Evolutionary conservation across 2,888 invertebrate species (phyloP).

Genomic region (Folsomia manolachei): DNA sequence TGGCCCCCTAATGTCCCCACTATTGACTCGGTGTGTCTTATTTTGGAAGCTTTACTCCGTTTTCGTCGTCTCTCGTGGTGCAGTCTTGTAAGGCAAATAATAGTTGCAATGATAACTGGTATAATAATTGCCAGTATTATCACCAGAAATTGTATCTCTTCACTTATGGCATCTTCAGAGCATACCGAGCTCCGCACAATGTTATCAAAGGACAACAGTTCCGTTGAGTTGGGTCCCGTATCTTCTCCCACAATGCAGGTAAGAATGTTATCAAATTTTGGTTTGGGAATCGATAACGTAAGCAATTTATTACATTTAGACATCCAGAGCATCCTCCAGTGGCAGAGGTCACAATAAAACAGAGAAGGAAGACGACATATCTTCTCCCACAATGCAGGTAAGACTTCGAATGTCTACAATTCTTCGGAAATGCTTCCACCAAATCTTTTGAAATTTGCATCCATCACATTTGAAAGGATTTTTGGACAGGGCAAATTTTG

Average conservation of each 20-base stretch:
- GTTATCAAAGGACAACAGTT: conserved; percentile 29
- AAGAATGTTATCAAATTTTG: conserved; percentile 1
- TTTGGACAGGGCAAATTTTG: conserved; percentile 39
- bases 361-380: no score
- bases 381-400: conserved; percentile 31
- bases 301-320: no score
- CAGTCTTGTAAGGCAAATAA: conserved; percentile 31
- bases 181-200: conserved; percentile 33
- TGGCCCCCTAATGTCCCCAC: conserved; percentile 19
- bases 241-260: conserved; percentile 32
- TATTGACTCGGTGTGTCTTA: conserved; percentile 10
- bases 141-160: conserved; percentile 36
- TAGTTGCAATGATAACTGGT: conserved; percentile 31
- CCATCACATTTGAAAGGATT: conserved; percentile 46
- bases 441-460: conserved; percentile 43
- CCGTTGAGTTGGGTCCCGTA: neutral
- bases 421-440: conserved; percentile 39
- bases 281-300: neutral
- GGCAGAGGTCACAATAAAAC: neutral
- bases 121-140: conserved; percentile 33
- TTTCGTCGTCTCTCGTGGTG: neutral
- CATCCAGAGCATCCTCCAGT: no score
- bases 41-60: neutral
- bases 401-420: conserved; percentile 44
- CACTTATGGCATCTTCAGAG: conserved; percentile 31